Percentiles rank a stretch among this genome's conserved stretches.
phyloP scores from a whole-genome alignment of 2,888 invertebrate genomes.

The Drosophila ustulata region DNA sequence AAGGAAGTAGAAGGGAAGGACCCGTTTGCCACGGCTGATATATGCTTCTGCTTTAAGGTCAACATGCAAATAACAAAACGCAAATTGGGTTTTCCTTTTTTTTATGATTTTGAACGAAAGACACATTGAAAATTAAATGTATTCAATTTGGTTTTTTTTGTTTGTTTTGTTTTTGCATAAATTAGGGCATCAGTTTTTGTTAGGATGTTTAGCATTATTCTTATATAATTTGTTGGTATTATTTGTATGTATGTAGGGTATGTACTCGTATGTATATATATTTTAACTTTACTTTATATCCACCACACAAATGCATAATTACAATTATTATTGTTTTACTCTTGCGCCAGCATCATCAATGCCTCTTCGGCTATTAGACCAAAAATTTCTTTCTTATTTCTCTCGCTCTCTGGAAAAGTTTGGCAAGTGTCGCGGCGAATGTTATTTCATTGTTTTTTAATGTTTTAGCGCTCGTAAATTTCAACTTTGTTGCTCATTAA shows the following conservation, averaged over 20 bases:
- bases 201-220: conserved; percentile 60
- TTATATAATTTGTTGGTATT: conserved; percentile 61
- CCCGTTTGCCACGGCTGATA: conserved; percentile 3
- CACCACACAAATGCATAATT: conserved; percentile 79
- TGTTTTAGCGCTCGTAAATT: conserved; percentile 49
- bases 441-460: conserved; percentile 1
- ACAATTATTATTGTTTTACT: conserved; percentile 78
- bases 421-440: conserved; percentile 42
- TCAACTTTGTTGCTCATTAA: conserved; percentile 56
- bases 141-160: conserved; percentile 65
- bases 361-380: conserved; percentile 22
- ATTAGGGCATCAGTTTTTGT: conserved; percentile 63
- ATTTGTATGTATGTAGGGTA: conserved; percentile 40
- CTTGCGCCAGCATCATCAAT: conserved; percentile 42
- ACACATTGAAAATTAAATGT: conserved; percentile 83
- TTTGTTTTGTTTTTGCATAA: conserved; percentile 60
- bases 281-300: conserved; percentile 40
- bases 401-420: conserved; percentile 47
- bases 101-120: conserved; percentile 82
- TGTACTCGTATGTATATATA: conserved; percentile 56
- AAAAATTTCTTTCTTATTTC: conserved; percentile 21
- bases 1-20: conserved; percentile 8
- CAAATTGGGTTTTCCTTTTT: conserved; percentile 43
- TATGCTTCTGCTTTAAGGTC: conserved; percentile 54
- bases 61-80: conserved; percentile 61